These are phyloP conservation scores for Megaleporinus macrocephalus DNA, from an alignment of 2,113 vertebrate species.

Conservation along the genomic window DNA sequence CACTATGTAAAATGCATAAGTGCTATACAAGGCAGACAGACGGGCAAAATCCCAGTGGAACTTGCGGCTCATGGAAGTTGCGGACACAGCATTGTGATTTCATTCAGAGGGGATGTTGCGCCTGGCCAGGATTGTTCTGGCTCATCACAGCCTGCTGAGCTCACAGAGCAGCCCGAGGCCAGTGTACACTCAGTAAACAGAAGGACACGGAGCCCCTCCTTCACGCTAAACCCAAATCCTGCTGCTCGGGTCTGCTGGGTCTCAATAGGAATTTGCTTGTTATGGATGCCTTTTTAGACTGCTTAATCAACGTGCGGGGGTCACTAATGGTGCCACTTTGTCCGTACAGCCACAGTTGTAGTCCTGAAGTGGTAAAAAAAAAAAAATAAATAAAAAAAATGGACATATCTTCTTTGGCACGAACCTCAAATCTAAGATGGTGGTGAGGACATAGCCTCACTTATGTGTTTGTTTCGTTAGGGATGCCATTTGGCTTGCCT, in stretches of 20 bases:
- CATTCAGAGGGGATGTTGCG: slow-evolving; percentile 67
- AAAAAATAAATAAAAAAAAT: too few species aligned
- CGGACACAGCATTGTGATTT: slow-evolving; percentile 73
- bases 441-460: slow-evolving; percentile 6
- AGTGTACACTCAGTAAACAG: slow-evolving; percentile 63
- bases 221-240: slow-evolving; percentile 70
- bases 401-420: not conserved
- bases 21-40: slow-evolving; percentile 49
- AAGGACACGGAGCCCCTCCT: slow-evolving; percentile 37
- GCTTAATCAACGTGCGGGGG: slow-evolving; percentile 38
- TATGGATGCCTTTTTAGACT: slow-evolving; percentile 43
- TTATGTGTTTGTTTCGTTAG: slow-evolving; percentile 31
- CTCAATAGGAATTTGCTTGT: slow-evolving; percentile 41
- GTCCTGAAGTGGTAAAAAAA: not conserved
- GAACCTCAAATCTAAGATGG: not conserved
- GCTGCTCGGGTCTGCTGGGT: slow-evolving; percentile 63
- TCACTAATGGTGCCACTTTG: slow-evolving; percentile 15
- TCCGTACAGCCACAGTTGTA: not conserved
- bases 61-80: slow-evolving; percentile 64
- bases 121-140: slow-evolving; percentile 73
- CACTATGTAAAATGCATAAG: slow-evolving; percentile 28
- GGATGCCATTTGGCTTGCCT: slow-evolving; percentile 42
- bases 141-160: slow-evolving; percentile 74
- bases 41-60: slow-evolving; percentile 63
- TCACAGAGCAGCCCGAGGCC: slow-evolving; percentile 64